Percentiles rank a stretch among this genome's conserved stretches.
Evolutionary conservation across 2,113 vertebrate species (phyloP).

Genomic region (Scopus umbretta): DNA sequence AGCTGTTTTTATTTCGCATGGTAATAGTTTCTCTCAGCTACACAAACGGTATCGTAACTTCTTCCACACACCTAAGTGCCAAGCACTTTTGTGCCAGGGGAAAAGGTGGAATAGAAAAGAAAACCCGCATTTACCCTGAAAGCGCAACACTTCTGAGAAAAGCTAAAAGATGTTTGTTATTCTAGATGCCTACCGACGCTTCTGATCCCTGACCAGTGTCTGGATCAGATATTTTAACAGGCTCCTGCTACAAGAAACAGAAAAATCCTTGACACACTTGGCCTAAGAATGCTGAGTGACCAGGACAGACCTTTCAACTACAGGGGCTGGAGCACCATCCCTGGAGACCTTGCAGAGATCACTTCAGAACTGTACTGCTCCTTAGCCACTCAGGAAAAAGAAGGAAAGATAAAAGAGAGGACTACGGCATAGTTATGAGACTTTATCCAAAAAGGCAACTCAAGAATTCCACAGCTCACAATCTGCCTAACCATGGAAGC

Average conservation of each 20-base stretch:
- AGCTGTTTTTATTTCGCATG: neutral
- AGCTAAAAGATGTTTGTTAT: neutral
- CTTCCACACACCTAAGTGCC: neutral
- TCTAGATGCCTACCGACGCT: neutral
- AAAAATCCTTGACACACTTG: neutral
- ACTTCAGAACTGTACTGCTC: neutral
- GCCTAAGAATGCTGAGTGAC: neutral
- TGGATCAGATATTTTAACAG: neutral
- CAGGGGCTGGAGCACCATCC: neutral
- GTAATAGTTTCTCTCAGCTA: neutral
- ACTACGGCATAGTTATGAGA: neutral
- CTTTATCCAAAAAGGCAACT: neutral
- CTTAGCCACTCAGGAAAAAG: neutral
- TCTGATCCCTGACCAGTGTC: neutral
- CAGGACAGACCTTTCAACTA: neutral
- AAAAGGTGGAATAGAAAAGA: conserved; percentile 13
- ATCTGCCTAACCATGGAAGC: neutral
- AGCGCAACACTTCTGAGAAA: neutral
- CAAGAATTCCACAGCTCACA: neutral
- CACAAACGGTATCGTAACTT: neutral
- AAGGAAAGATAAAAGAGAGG: neutral
- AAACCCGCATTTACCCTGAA: neutral
- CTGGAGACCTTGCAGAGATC: neutral
- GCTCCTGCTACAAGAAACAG: neutral
- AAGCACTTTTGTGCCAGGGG: neutral